These are phyloP conservation scores for Amphipyra tragopoginis DNA, from an alignment of 2,888 invertebrate species.

Conservation along the genomic window DNA sequence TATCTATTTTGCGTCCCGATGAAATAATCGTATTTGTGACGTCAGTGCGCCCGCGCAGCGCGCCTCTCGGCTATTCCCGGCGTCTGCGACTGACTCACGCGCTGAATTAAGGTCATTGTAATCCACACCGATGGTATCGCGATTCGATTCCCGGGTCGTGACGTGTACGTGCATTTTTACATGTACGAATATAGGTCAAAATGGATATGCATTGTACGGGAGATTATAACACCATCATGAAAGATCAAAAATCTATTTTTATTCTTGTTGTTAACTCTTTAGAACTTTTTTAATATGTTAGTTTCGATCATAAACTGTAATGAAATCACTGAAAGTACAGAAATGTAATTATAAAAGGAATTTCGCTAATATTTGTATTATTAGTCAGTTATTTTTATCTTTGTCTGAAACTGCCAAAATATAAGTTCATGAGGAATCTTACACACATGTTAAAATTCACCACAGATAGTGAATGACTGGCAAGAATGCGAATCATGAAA, in stretches of 20 bases:
- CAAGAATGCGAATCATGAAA: slow-evolving; percentile 3
- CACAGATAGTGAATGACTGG: slow-evolving; percentile 9
- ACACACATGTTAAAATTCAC: background rate
- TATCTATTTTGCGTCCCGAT: slow-evolving; percentile 6
- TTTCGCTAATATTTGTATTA: background rate
- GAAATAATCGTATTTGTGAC: slow-evolving; percentile 42
- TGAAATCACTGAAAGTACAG: too few relatives aligned
- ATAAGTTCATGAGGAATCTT: background rate
- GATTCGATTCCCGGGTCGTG: slow-evolving; percentile 52
- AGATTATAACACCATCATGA: too few relatives aligned
- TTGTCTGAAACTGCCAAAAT: too few relatives aligned
- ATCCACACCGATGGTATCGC: slow-evolving; percentile 71
- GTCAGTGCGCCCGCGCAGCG: slow-evolving; percentile 47
- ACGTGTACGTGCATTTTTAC: slow-evolving; percentile 17
- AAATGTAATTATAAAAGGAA: too few relatives aligned
- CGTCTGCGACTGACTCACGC: slow-evolving; percentile 66
- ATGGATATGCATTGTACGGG: background rate
- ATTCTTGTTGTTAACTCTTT: too few relatives aligned
- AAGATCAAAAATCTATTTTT: too few relatives aligned
- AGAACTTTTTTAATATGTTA: too few relatives aligned
- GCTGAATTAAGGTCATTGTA: slow-evolving; percentile 75
- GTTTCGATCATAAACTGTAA: too few relatives aligned
- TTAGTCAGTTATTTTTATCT: background rate
- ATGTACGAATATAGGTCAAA: background rate
- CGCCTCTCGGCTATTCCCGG: slow-evolving; percentile 58